These are phyloP conservation scores for Thomomys bottae DNA, from an alignment of 2,113 vertebrate species.

Conservation along the genomic window DNA sequence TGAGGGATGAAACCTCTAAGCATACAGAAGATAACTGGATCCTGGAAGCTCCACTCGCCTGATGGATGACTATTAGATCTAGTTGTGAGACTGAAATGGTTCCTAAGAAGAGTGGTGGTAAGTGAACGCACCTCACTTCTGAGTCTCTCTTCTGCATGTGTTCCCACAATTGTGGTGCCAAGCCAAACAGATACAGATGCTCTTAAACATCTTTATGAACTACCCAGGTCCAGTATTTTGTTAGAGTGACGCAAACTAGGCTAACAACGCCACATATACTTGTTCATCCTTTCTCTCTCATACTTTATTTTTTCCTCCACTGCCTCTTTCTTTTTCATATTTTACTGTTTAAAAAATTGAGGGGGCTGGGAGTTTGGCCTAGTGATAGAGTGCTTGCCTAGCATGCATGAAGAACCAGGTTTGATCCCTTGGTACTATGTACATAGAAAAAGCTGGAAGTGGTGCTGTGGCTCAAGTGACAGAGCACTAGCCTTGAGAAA, in stretches of 20 bases:
- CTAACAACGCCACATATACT: not conserved
- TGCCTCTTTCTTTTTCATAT: not conserved
- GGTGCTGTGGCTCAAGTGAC: too few relatives aligned
- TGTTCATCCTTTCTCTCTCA: not conserved
- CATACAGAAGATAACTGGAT: not conserved
- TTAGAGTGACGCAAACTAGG: not conserved
- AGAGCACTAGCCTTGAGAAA: too few relatives aligned
- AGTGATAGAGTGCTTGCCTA: too few relatives aligned
- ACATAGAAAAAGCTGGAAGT: too few relatives aligned
- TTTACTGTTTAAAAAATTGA: too few relatives aligned
- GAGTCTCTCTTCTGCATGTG: not conserved
- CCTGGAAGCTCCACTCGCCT: too few relatives aligned
- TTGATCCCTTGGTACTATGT: too few relatives aligned
- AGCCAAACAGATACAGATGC: not conserved
- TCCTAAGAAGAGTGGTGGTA: not conserved
- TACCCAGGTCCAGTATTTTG: not conserved
- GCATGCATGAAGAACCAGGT: too few relatives aligned
- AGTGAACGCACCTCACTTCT: accelerated
- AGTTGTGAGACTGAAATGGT: too few relatives aligned
- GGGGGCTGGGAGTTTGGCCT: too few relatives aligned
- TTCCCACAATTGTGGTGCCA: not conserved
- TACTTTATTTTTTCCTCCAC: not conserved
- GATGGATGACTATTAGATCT: too few relatives aligned
- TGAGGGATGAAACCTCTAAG: not conserved
- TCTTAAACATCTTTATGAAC: not conserved